Percentiles rank a stretch among this genome's conserved stretches.
Conservation (phyloP, 1,140 invertebrate genomes). For the Acromyrmex heyeri region DNA sequence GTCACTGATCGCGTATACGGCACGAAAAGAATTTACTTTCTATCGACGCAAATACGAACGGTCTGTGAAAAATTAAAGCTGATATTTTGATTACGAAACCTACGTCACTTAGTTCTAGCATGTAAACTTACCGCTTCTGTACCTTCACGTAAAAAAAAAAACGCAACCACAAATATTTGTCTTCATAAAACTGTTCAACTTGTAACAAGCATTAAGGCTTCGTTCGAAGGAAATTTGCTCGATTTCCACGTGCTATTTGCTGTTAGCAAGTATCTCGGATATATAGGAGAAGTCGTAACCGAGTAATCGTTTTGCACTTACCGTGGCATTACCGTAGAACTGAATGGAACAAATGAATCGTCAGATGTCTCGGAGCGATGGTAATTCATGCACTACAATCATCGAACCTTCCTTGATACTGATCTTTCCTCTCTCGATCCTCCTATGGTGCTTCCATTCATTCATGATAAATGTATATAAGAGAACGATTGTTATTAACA, state of each 20-base stretch:
- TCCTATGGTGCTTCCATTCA: conserved; percentile 54
- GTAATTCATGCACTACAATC: conserved; percentile 72
- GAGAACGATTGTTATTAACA: not conserved
- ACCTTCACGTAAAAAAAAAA: not conserved
- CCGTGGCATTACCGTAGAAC: conserved; percentile 19
- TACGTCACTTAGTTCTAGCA: not conserved
- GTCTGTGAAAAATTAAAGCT: conserved; percentile 55
- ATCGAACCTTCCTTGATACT: conserved; percentile 63
- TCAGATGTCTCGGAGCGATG: conserved; percentile 69
- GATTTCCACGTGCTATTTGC: not conserved
- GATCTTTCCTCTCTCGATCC: conserved; percentile 61
- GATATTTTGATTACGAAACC: conserved; percentile 38
- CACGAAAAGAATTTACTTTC: conserved; percentile 73
- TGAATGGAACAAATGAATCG: conserved; percentile 60
- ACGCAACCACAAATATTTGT: not conserved
- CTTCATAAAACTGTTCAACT: not conserved
- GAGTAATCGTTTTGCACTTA: not conserved
- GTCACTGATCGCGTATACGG: conserved; percentile 27
- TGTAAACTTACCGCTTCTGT: conserved; percentile 14
- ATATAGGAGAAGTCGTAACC: not conserved
- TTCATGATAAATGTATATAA: not conserved
- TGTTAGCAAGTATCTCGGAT: not conserved
- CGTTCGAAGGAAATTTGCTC: not conserved
- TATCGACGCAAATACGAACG: conserved; percentile 59
- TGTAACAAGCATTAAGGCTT: not conserved